Percentiles rank a stretch among this genome's conserved stretches.
Conservation (phyloP, 1,140 invertebrate species). For the Drosophila quadrilineata region DNA sequence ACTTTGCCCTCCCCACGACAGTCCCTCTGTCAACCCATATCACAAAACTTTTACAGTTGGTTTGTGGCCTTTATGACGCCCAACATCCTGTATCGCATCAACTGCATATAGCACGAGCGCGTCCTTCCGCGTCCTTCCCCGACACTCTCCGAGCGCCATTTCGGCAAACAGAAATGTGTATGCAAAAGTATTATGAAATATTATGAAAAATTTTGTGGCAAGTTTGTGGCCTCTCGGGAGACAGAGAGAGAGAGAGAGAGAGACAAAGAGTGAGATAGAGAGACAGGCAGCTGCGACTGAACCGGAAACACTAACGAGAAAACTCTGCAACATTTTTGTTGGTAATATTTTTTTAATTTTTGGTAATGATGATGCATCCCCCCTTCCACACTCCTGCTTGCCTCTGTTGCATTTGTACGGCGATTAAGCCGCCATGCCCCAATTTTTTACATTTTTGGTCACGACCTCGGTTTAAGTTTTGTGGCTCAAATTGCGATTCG, state of each 20-base stretch:
- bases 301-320: conserved; percentile 62
- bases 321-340: conserved; percentile 50
- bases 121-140: no score
- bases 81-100: background rate
- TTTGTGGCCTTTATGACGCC: conserved; percentile 45
- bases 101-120: no score
- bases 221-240: no score
- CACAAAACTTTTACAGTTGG: conserved; percentile 32
- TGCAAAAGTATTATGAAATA: conserved; percentile 29
- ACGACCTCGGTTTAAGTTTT: conserved; percentile 3
- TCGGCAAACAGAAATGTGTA: no score
- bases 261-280: background rate
- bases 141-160: no score
- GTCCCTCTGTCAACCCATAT: background rate
- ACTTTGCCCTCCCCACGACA: background rate
- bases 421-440: background rate
- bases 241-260: background rate
- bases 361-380: conserved; percentile 38
- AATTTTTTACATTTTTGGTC: conserved; percentile 9
- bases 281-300: conserved; percentile 4
- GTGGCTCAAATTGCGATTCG: background rate
- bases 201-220: conserved; percentile 49
- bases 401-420: conserved; percentile 5
- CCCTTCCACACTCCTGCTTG: no score
- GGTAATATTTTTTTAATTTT: conserved; percentile 35